A percentile compares a stretch with the other conserved stretches of the same genome.
Evolutionary conservation across 2,113 vertebrate genomes (phyloP).

Genomic region (Pholis gunnellus): DNA sequence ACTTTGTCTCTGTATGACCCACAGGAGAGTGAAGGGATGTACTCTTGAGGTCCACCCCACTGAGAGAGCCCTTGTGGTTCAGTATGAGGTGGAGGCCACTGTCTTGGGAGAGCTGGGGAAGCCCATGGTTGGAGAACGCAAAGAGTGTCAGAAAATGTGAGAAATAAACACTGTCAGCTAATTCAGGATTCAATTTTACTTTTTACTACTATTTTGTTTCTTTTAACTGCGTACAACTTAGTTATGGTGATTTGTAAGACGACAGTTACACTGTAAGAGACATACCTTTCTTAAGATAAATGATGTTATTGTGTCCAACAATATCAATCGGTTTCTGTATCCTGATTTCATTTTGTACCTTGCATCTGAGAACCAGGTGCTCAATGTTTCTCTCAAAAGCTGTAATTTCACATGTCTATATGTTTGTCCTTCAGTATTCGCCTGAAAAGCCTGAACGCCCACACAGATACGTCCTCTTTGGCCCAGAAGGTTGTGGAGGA

Average conservation of each 20-base stretch:
- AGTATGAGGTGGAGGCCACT: constrained; percentile 96
- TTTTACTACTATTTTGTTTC: too few species aligned
- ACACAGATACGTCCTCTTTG: constrained; percentile 91
- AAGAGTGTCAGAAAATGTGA: constrained; percentile 97
- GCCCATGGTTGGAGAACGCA: constrained; percentile 90
- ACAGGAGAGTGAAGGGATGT: constrained; percentile 92
- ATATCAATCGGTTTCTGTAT: not conserved
- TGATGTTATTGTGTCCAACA: not conserved
- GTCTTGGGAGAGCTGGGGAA: constrained; percentile 92
- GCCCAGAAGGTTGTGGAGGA: constrained; percentile 94
- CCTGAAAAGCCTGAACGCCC: constrained; percentile 92
- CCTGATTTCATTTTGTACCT: not conserved
- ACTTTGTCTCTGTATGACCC: not conserved
- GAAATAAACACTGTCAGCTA: constrained; percentile 33
- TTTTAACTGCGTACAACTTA: not conserved
- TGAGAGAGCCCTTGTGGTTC: constrained; percentile 94
- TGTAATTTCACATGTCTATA: not conserved
- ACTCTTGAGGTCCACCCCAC: constrained; percentile 94
- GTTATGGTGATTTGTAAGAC: not conserved
- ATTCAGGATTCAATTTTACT: too few species aligned
- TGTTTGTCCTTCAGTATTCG: constrained; percentile 86
- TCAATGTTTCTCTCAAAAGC: not conserved
- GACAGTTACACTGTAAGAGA: not conserved
- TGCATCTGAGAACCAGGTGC: not conserved
- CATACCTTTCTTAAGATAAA: not conserved